phyloP scores from a whole-genome alignment of 2,888 invertebrate species.

The Drosophila borealis region DNA sequence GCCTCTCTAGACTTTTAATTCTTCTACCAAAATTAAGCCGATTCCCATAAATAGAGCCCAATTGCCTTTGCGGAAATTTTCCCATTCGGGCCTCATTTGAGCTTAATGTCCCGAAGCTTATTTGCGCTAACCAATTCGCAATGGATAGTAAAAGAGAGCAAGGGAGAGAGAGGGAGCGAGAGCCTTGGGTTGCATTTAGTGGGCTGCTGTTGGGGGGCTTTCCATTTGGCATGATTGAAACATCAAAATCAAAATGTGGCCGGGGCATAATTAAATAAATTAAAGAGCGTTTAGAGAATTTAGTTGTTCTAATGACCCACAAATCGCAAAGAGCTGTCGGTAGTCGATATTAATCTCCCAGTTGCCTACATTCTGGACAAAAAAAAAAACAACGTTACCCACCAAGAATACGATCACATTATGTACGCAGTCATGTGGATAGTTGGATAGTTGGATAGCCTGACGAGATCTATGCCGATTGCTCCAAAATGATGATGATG shows the following conservation, averaged over 20 bases:
- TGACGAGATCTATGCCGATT: constrained; percentile 57
- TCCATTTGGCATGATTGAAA: constrained; percentile 35
- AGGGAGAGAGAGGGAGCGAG: background rate
- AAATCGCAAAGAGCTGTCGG: constrained; percentile 43
- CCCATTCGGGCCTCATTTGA: background rate
- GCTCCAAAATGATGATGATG: constrained; percentile 34
- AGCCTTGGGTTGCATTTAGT: constrained; percentile 37
- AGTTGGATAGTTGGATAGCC: constrained; percentile 9
- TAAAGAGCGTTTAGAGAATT: constrained; percentile 64
- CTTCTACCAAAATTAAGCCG: too few species aligned
- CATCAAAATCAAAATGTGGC: constrained; percentile 26
- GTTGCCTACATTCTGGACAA: constrained; percentile 47
- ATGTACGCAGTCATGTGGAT: constrained; percentile 29
- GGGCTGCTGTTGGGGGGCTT: constrained; percentile 14
- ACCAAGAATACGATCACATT: constrained; percentile 27
- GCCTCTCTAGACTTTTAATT: too few species aligned
- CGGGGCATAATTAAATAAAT: constrained; percentile 67
- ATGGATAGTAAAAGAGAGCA: background rate
- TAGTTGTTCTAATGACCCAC: constrained; percentile 72
- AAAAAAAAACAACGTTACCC: constrained; percentile 32
- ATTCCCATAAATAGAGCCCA: too few species aligned
- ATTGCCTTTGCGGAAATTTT: too few species aligned
- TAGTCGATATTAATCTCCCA: constrained; percentile 45
- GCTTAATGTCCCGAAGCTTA: constrained; percentile 1
- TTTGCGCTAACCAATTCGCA: background rate